Evolutionary conservation across 1,140 invertebrate species (phyloP).

Genomic region (Ptiloglossa arizonensis): DNA sequence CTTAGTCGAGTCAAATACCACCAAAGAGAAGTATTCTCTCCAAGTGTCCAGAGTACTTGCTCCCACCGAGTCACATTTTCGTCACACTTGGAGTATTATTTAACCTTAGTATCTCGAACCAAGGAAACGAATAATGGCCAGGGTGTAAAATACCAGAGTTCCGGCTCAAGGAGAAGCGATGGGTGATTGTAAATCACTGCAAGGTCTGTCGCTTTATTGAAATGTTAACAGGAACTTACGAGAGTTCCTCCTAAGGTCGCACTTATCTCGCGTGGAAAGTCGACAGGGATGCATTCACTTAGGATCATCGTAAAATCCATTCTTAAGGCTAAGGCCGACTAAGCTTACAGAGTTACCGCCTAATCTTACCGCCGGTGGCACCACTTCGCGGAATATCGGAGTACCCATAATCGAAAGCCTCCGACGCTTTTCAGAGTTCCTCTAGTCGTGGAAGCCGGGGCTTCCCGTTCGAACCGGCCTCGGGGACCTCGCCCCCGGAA

Average conservation of each 20-base stretch:
- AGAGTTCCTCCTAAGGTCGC: neutral
- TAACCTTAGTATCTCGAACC: too few species aligned
- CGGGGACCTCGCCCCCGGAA: too few species aligned
- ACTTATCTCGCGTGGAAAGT: slow-evolving; percentile 16
- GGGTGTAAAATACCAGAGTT: neutral
- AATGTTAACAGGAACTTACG: slow-evolving; percentile 19
- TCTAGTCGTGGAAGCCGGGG: neutral
- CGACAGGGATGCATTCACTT: slow-evolving; percentile 48
- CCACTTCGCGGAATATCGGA: slow-evolving; percentile 36
- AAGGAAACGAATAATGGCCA: too few species aligned
- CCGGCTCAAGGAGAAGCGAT: too few species aligned
- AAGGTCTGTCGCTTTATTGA: slow-evolving; percentile 1
- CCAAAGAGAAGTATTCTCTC: too few species aligned
- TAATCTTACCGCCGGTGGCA: slow-evolving; percentile 38
- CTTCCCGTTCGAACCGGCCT: neutral
- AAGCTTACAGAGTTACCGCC: slow-evolving; percentile 52
- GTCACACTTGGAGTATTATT: too few species aligned
- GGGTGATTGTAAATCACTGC: neutral
- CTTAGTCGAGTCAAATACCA: too few species aligned
- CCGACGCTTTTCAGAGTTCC: slow-evolving; percentile 4
- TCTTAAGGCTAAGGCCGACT: slow-evolving; percentile 47
- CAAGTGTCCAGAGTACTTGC: too few species aligned
- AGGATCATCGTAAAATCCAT: slow-evolving; percentile 49
- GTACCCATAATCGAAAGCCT: slow-evolving; percentile 22
- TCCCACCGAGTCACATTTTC: too few species aligned